These are phyloP conservation scores for Pardalotus punctatus DNA, from an alignment of 2,113 vertebrate species.

Conservation along the genomic window DNA sequence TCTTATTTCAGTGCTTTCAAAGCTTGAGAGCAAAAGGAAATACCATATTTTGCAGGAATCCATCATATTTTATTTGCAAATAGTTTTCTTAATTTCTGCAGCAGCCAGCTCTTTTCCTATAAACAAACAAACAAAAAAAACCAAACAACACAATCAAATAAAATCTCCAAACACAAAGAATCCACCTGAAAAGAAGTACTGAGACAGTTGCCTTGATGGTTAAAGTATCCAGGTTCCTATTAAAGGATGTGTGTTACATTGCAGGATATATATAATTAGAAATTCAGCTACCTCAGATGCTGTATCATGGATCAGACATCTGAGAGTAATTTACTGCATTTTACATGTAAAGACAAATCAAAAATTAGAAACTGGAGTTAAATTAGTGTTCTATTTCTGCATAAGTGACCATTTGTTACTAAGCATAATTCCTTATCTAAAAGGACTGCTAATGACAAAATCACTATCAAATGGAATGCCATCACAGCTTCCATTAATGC, in stretches of 20 bases:
- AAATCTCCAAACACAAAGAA: not conserved
- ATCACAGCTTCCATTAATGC: not conserved
- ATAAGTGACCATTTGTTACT: not conserved
- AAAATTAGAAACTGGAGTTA: constrained; percentile 5
- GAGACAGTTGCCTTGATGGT: not conserved
- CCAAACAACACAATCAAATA: not conserved
- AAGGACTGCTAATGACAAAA: not conserved
- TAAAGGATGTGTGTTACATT: not conserved
- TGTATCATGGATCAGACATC: not conserved
- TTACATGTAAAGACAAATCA: not conserved
- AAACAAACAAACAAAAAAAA: not conserved
- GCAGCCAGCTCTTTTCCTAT: not conserved
- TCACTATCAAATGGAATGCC: not conserved
- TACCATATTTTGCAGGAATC: not conserved
- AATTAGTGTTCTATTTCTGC: not conserved
- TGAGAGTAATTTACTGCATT: not conserved
- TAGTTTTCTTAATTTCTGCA: not conserved
- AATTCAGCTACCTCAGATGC: not conserved
- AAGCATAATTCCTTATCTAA: not conserved
- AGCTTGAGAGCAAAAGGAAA: not conserved
- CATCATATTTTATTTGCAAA: not conserved
- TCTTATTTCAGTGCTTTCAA: not conserved
- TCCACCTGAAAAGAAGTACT: not conserved
- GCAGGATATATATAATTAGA: not conserved
- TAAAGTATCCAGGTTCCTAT: not conserved